A percentile compares a stretch with the other conserved stretches of the same genome.
Conservation (phyloP, 1,140 invertebrate species). For the Drosophila nikananu region DNA sequence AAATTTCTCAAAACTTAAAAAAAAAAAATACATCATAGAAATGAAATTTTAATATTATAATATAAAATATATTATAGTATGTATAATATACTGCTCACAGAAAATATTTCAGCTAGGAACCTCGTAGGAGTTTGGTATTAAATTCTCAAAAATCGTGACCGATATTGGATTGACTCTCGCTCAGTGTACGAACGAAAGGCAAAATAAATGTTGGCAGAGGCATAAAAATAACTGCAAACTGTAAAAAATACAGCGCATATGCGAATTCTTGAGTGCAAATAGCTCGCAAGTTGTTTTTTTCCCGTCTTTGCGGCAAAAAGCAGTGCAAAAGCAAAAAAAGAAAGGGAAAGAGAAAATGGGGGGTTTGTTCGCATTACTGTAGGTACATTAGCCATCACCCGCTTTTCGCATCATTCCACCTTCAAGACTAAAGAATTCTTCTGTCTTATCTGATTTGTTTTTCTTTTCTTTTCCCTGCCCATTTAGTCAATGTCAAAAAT, state of each 20-base stretch:
- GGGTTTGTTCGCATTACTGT: constrained; percentile 21
- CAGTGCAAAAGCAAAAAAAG: background rate
- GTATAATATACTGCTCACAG: too few relatives aligned
- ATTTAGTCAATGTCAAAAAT: constrained; percentile 35
- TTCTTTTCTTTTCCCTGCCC: background rate
- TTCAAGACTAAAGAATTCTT: constrained; percentile 17
- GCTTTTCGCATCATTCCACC: constrained; percentile 9
- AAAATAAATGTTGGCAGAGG: constrained; percentile 49
- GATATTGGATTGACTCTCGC: background rate
- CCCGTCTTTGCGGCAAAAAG: constrained; percentile 13
- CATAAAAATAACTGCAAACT: constrained; percentile 73
- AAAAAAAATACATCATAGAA: background rate
- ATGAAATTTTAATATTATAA: background rate
- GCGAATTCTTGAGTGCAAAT: constrained; percentile 63
- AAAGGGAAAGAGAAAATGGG: background rate
- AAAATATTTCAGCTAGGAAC: background rate
- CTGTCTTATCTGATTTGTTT: background rate
- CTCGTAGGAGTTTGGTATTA: background rate
- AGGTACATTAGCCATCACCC: constrained; percentile 18
- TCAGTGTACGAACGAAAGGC: constrained; percentile 10
- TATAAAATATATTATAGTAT: background rate
- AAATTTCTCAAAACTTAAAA: constrained; percentile 68
- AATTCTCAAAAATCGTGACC: background rate
- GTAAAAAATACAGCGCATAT: constrained; percentile 60
- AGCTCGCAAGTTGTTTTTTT: constrained; percentile 16